Evolutionary conservation across 2,113 vertebrate genomes (phyloP).

Genomic region (Enhydra lutris): DNA sequence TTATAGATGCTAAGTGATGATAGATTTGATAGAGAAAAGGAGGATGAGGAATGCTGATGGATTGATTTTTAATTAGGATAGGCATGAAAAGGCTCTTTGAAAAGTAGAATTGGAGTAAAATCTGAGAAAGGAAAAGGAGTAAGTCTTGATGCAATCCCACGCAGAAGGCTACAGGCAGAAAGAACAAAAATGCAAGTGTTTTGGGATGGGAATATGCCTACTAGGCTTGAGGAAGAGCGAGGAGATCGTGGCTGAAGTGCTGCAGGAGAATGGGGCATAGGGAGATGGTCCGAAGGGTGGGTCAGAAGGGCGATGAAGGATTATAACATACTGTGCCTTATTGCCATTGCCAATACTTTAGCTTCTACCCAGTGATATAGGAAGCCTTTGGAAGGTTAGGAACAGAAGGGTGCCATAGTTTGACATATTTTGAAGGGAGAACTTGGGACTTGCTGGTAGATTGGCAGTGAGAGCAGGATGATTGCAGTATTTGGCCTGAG

Average conservation of each 20-base stretch:
- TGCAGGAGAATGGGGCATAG: rapidly evolving
- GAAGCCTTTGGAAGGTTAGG: not conserved
- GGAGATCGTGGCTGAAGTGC: not conserved
- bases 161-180: not conserved
- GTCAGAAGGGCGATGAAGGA: not conserved
- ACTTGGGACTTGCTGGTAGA: not conserved
- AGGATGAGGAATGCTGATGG: not conserved
- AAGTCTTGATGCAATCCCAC: not conserved
- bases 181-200: not conserved
- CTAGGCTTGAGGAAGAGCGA: not conserved
- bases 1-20: not conserved
- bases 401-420: not conserved
- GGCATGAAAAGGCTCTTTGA: not conserved
- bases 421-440: not conserved
- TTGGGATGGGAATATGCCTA: not conserved
- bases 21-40: not conserved
- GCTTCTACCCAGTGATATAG: not conserved
- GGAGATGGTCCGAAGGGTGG: no score
- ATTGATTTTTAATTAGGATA: not conserved
- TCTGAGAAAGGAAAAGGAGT: not conserved
- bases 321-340: not conserved
- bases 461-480: not conserved
- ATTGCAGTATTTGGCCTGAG: not conserved
- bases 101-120: not conserved
- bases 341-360: not conserved